These are phyloP conservation scores for Agrotis exclamationis DNA, from an alignment of 2,888 invertebrate genomes.

Conservation along the genomic window DNA sequence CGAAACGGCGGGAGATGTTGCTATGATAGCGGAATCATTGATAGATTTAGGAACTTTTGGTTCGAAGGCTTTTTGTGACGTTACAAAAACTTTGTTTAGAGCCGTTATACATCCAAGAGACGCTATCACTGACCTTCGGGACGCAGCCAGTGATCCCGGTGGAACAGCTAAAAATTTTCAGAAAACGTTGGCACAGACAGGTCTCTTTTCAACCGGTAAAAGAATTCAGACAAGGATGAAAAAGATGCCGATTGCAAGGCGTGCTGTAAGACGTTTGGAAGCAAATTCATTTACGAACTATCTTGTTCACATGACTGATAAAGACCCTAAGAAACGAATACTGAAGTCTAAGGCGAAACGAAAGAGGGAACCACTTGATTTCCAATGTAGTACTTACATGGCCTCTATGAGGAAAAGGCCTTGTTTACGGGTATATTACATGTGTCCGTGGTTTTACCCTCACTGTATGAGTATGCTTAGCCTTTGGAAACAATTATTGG, in stretches of 20 bases:
- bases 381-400: constrained; percentile 74
- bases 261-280: constrained; percentile 17
- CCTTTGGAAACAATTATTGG: constrained; percentile 71
- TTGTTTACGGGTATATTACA: constrained; percentile 69
- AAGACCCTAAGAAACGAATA: constrained; percentile 35
- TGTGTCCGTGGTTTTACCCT: constrained; percentile 78
- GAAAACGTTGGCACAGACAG: background rate
- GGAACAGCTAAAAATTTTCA: fast-evolving
- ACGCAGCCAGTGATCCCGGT: background rate
- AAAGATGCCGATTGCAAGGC: constrained; percentile 15
- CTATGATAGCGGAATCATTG: constrained; percentile 44
- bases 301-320: constrained; percentile 47
- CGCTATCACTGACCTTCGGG: background rate
- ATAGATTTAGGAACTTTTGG: constrained; percentile 47
- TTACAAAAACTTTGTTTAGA: constrained; percentile 10
- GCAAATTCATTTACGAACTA: constrained; percentile 36
- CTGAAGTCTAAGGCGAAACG: constrained; percentile 23
- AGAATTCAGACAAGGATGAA: background rate
- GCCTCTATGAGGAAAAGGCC: constrained; percentile 72
- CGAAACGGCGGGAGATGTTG: background rate
- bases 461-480: constrained; percentile 72
- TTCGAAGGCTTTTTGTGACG: constrained; percentile 17
- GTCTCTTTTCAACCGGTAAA: background rate
- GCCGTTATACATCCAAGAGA: constrained; percentile 32
- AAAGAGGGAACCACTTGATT: constrained; percentile 56